Conservation (phyloP, 2,113 vertebrate species). For the Albula goreensis region DNA sequence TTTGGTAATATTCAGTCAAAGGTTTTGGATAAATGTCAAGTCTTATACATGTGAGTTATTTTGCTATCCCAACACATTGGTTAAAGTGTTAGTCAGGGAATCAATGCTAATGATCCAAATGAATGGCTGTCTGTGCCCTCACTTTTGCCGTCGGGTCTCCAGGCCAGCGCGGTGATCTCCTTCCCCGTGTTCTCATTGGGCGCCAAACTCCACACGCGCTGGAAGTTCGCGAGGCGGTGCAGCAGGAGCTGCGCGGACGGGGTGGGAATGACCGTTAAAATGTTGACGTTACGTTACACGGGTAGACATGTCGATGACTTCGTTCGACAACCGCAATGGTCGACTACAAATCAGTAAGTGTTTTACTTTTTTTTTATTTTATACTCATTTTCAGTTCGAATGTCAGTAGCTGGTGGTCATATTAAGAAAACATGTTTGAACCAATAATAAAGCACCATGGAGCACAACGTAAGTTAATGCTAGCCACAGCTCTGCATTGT, state of each 20-base stretch:
- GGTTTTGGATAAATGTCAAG: too few species aligned
- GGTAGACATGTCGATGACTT: not conserved
- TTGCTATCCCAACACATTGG: too few species aligned
- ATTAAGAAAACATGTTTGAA: too few species aligned
- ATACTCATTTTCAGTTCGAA: not conserved
- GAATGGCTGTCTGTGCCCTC: constrained; percentile 46
- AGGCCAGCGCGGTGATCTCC: constrained; percentile 90
- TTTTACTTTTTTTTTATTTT: not conserved
- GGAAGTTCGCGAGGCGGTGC: constrained; percentile 92
- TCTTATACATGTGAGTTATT: too few species aligned
- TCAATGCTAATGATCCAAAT: too few species aligned
- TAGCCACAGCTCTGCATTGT: too few species aligned
- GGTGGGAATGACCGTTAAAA: not conserved
- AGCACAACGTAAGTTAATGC: too few species aligned
- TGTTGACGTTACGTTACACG: not conserved
- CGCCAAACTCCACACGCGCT: constrained; percentile 92
- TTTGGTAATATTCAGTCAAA: too few species aligned
- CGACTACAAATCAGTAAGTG: not conserved
- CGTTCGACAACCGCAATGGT: too few species aligned
- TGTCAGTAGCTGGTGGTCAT: too few species aligned
- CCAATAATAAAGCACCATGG: too few species aligned
- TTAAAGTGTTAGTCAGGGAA: too few species aligned
- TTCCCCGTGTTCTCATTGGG: constrained; percentile 93
- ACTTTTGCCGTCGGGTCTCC: constrained; percentile 99
- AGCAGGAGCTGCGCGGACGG: constrained; percentile 79